A percentile compares a stretch with the other conserved stretches of the same genome.
phyloP scores from a whole-genome alignment of 1,140 invertebrate genomes.

The Zophobas atratus region DNA sequence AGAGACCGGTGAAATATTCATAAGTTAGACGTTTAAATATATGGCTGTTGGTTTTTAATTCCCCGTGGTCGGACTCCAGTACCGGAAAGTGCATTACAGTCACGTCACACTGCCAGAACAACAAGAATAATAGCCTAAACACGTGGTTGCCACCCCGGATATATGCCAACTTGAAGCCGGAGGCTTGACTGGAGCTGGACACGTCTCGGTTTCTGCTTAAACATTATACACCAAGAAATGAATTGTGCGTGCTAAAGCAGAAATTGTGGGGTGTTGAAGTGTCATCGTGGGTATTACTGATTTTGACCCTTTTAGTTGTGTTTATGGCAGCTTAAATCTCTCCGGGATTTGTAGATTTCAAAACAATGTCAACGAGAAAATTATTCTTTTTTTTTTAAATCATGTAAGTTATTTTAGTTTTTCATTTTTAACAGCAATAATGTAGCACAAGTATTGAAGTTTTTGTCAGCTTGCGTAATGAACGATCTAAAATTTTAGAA shows the following conservation, averaged over 20 bases:
- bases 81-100: slow-evolving; percentile 57
- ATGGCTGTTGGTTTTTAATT: slow-evolving; percentile 51
- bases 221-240: slow-evolving; percentile 7
- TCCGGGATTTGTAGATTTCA: no score
- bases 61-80: slow-evolving; percentile 45
- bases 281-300: no score
- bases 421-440: no score
- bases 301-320: no score
- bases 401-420: no score
- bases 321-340: no score
- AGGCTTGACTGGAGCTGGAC: slow-evolving; percentile 33
- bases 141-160: slow-evolving; percentile 55
- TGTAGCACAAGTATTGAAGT: no score
- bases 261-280: background rate
- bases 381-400: no score
- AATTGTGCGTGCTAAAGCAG: background rate
- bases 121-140: slow-evolving; percentile 58
- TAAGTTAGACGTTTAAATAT: slow-evolving; percentile 54
- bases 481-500: no score
- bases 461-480: no score
- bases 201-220: slow-evolving; percentile 27
- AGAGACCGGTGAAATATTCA: slow-evolving; percentile 54
- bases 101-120: slow-evolving; percentile 56
- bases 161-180: slow-evolving; percentile 41
- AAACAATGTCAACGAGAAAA: no score